Evolutionary conservation across 2,888 invertebrate species (phyloP).

Genomic region (Eupithecia vulgata): DNA sequence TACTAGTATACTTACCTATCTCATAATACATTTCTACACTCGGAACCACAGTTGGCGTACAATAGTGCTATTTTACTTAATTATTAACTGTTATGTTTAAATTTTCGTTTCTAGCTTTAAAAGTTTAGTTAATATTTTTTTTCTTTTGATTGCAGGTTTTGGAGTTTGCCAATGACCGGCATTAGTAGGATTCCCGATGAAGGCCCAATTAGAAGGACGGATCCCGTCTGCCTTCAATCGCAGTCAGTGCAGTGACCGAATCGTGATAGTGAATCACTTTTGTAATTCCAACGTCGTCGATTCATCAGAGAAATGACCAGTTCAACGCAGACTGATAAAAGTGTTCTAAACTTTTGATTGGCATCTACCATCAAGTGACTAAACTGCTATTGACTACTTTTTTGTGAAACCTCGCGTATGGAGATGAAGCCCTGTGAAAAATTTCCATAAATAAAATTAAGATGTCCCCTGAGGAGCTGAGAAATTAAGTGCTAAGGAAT

Average conservation of each 20-base stretch:
- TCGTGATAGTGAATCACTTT: slow-evolving; percentile 40
- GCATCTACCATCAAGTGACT: slow-evolving; percentile 59
- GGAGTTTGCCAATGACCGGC: slow-evolving; percentile 23
- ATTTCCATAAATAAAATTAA: slow-evolving; percentile 38
- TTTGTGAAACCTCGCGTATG: slow-evolving; percentile 62
- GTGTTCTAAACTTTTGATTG: slow-evolving; percentile 61
- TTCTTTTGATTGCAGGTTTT: slow-evolving; percentile 42
- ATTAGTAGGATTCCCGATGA: background rate
- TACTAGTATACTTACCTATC: background rate
- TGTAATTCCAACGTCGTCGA: slow-evolving; percentile 34
- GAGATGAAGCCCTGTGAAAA: slow-evolving; percentile 42
- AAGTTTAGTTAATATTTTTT: background rate
- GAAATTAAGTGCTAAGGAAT: slow-evolving; percentile 44
- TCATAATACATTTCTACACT: background rate
- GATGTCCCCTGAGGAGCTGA: slow-evolving; percentile 43
- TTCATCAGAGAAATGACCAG: slow-evolving; percentile 60
- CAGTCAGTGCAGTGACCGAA: slow-evolving; percentile 19
- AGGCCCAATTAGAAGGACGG: slow-evolving; percentile 16
- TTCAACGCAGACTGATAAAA: slow-evolving; percentile 59
- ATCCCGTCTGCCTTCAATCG: slow-evolving; percentile 15
- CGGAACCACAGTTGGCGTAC: background rate
- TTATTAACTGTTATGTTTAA: no score
- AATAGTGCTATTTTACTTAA: background rate
- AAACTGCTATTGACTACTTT: slow-evolving; percentile 53
- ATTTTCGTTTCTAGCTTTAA: background rate